Conservation (phyloP, 2,888 invertebrate genomes). For the Trisateles emortualis region DNA sequence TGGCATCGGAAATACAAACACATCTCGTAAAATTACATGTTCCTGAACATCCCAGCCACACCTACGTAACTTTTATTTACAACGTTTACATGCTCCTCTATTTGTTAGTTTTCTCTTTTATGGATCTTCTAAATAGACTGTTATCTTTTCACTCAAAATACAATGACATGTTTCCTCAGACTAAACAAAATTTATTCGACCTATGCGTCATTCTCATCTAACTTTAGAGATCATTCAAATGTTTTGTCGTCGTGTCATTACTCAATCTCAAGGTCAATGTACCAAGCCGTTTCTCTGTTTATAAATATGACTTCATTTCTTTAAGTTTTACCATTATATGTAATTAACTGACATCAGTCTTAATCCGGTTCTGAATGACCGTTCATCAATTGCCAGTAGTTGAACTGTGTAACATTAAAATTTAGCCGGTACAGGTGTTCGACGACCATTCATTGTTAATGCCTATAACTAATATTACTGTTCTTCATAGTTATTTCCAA, state of each 20-base stretch:
- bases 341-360: constrained; percentile 47
- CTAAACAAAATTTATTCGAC: constrained; percentile 36
- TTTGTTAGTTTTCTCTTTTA: constrained; percentile 16
- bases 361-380: constrained; percentile 4
- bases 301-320: constrained; percentile 63
- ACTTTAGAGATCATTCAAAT: constrained; percentile 54
- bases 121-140: constrained; percentile 1
- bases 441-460: constrained; percentile 4
- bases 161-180: constrained; percentile 23
- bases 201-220: constrained; percentile 55
- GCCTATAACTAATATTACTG: constrained; percentile 1
- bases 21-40: constrained; percentile 20
- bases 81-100: constrained; percentile 16
- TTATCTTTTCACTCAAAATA: constrained; percentile 11
- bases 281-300: constrained; percentile 45
- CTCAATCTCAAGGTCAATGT: constrained; percentile 52
- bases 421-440: constrained; percentile 29
- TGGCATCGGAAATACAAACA: constrained; percentile 24
- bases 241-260: constrained; percentile 54
- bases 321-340: constrained; percentile 53
- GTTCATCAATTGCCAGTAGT: constrained; percentile 7
- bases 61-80: constrained; percentile 21
- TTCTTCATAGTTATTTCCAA: not conserved
- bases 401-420: constrained; percentile 28
- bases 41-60: constrained; percentile 16